A percentile compares a stretch with the other conserved stretches of the same genome.
Evolutionary conservation across 1,140 invertebrate species (phyloP).

Genomic region (Nylanderia fulva): DNA sequence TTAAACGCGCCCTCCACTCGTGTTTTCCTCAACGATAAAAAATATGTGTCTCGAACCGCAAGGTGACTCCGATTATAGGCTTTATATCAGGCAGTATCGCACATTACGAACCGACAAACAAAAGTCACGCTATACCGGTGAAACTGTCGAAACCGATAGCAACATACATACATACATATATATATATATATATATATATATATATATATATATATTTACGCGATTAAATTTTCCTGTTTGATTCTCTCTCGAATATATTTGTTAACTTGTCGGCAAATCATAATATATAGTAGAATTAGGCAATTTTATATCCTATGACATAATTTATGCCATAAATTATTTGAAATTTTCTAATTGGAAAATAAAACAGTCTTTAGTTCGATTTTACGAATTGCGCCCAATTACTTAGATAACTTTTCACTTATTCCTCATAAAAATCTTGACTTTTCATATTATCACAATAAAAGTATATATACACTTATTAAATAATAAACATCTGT

Average conservation of each 20-base stretch:
- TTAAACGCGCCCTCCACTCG: neutral
- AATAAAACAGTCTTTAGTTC: neutral
- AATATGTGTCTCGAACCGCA: conserved; percentile 34
- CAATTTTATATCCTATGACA: neutral
- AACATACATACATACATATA: too few relatives aligned
- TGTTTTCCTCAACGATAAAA: conserved; percentile 52
- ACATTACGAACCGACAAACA: conserved; percentile 23
- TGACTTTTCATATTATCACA: too few relatives aligned
- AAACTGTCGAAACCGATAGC: conserved; percentile 20
- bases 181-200: too few relatives aligned
- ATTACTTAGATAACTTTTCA: too few relatives aligned
- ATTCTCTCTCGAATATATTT: conserved; percentile 15
- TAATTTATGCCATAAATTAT: neutral
- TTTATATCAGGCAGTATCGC: conserved; percentile 54
- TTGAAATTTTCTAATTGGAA: neutral
- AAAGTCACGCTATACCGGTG: conserved; percentile 34
- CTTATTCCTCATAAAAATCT: too few relatives aligned
- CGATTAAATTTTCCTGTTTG: conserved; percentile 32
- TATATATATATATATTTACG: too few relatives aligned
- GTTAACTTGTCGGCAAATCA: neutral
- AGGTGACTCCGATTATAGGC: conserved; percentile 37
- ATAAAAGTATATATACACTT: too few relatives aligned
- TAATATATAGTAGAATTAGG: neutral
- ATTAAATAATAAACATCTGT: too few relatives aligned
- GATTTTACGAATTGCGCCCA: too few relatives aligned